Evolutionary conservation across 2,797 vertebrate species (phyloP).

Genomic region (Pitangus sulphuratus): DNA sequence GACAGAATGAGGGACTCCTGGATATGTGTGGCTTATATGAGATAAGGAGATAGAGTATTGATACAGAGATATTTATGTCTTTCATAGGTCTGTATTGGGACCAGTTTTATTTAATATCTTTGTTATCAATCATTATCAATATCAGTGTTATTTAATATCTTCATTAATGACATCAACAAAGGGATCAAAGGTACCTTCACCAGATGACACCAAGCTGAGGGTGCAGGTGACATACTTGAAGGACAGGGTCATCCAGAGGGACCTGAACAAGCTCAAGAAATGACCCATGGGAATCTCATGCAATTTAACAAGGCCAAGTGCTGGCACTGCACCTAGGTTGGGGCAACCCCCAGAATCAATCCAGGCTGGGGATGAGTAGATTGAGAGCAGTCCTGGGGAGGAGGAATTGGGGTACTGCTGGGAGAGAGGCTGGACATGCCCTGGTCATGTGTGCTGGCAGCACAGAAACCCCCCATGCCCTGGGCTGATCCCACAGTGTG

Average conservation of each 20-base stretch:
- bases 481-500: fast-evolving
- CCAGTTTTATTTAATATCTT: neutral
- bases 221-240: neutral
- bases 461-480: neutral
- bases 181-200: neutral
- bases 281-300: neutral
- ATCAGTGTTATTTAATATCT: neutral
- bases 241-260: neutral
- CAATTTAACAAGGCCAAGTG: neutral
- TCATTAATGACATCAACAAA: neutral
- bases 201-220: neutral
- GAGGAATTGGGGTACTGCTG: neutral
- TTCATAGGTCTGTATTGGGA: neutral
- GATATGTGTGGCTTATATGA: neutral
- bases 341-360: neutral
- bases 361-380: too few species aligned
- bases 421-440: neutral
- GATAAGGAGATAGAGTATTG: neutral
- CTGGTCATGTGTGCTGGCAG: neutral
- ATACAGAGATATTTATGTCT: neutral
- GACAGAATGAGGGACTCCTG: neutral
- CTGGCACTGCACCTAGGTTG: neutral
- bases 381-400: neutral
- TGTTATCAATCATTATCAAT: neutral
- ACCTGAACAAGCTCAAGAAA: neutral